Evolutionary conservation across 2,888 invertebrate species (phyloP).

Genomic region (Andrena dorsata): DNA sequence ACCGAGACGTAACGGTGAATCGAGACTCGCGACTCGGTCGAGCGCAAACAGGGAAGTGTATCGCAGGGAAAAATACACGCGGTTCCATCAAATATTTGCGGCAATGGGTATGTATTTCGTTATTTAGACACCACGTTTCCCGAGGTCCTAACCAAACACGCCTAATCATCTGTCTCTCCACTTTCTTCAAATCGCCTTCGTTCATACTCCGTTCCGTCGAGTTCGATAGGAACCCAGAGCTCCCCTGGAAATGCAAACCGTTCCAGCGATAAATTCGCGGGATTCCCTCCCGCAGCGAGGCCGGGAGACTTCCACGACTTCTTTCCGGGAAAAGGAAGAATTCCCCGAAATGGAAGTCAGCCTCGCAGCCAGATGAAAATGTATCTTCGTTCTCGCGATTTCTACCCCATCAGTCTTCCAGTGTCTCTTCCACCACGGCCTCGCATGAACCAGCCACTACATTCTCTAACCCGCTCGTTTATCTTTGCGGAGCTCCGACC

Average conservation of each 20-base stretch:
- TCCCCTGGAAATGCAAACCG: no score
- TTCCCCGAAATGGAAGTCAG: no score
- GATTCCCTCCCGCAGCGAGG: no score
- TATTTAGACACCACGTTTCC: not conserved
- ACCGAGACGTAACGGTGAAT: constrained; percentile 59
- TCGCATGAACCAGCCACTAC: not conserved
- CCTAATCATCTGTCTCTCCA: constrained; percentile 7
- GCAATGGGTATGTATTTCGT: constrained; percentile 15
- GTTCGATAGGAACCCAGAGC: no score
- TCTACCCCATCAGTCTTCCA: constrained; percentile 3
- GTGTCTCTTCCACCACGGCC: not conserved
- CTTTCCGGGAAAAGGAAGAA: not conserved
- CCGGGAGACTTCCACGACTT: not conserved
- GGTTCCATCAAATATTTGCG: constrained; percentile 51
- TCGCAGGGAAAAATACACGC: constrained; percentile 55
- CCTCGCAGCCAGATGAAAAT: constrained; percentile 26
- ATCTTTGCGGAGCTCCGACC: constrained; percentile 4
- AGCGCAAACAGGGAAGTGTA: constrained; percentile 42
- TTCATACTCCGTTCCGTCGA: no score
- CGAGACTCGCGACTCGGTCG: constrained; percentile 33
- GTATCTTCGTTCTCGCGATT: constrained; percentile 13
- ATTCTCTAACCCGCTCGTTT: constrained; percentile 11
- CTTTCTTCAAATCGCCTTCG: no score
- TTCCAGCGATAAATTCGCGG: no score
- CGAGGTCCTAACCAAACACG: constrained; percentile 41